phyloP scores from a whole-genome alignment of 2,888 invertebrate species.

The Petrolisthes cinctipes region DNA sequence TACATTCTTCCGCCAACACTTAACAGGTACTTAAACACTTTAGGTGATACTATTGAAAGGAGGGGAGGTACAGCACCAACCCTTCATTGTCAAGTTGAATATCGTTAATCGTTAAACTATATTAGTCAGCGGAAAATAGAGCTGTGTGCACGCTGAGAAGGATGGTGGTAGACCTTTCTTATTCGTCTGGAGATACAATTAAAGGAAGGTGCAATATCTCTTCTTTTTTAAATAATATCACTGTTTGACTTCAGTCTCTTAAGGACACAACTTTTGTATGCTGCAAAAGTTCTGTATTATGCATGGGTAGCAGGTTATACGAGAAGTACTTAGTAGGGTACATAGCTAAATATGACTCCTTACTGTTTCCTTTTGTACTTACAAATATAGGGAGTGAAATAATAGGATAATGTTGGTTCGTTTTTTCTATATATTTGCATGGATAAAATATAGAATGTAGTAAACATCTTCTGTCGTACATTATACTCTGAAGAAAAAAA shows the following conservation, averaged over 20 bases:
- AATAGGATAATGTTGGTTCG: constrained; percentile 59
- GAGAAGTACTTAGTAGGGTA: constrained; percentile 59
- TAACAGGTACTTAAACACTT: constrained; percentile 58
- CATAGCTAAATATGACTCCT: constrained; percentile 56
- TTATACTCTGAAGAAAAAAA: constrained; percentile 50
- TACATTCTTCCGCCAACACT: constrained; percentile 60
- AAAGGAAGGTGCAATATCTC: too few relatives aligned
- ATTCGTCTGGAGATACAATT: too few relatives aligned
- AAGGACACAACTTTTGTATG: constrained; percentile 61
- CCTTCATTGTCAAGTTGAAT: too few relatives aligned
- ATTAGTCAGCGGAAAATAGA: too few relatives aligned
- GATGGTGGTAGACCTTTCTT: too few relatives aligned
- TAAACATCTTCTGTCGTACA: constrained; percentile 60
- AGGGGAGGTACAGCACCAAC: too few relatives aligned
- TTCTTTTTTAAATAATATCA: too few relatives aligned
- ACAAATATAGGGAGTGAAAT: constrained; percentile 59
- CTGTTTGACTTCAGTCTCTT: constrained; percentile 52
- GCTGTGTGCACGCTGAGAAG: too few relatives aligned
- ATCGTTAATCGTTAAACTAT: too few relatives aligned
- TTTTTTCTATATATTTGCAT: constrained; percentile 61
- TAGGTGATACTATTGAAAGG: too few relatives aligned
- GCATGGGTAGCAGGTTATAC: constrained; percentile 59
- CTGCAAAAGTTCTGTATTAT: constrained; percentile 59
- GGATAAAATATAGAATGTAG: constrained; percentile 55
- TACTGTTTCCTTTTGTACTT: constrained; percentile 61